These are phyloP conservation scores for Amphilophus citrinellus DNA, from an alignment of 2,113 vertebrate genomes.

Conservation along the genomic window DNA sequence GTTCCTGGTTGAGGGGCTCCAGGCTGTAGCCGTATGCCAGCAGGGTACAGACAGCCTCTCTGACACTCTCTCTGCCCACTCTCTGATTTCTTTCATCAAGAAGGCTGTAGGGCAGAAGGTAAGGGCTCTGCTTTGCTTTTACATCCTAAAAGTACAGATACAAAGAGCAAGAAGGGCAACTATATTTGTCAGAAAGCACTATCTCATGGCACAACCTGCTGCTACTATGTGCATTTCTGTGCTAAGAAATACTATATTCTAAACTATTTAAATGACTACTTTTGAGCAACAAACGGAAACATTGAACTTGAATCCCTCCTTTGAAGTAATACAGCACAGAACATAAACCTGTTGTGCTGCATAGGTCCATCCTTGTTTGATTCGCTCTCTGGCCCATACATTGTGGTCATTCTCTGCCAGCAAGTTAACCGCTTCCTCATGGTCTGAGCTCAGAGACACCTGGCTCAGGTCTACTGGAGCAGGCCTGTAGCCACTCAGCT, in stretches of 20 bases:
- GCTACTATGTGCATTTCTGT: neutral
- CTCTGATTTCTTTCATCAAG: slow-evolving; percentile 89
- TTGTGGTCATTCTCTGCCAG: slow-evolving; percentile 95
- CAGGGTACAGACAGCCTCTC: slow-evolving; percentile 88
- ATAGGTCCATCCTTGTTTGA: slow-evolving; percentile 94
- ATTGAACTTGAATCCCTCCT: neutral
- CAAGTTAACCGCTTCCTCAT: slow-evolving; percentile 89
- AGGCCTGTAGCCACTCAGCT: slow-evolving; percentile 91
- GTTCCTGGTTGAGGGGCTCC: slow-evolving; percentile 89
- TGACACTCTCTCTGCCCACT: slow-evolving; percentile 85
- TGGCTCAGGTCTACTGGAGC: slow-evolving; percentile 91
- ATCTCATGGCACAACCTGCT: neutral
- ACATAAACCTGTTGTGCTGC: slow-evolving; percentile 88
- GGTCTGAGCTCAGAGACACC: slow-evolving; percentile 85
- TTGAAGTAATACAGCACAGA: neutral
- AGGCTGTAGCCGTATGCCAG: slow-evolving; percentile 91
- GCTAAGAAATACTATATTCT: neutral
- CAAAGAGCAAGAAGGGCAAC: neutral
- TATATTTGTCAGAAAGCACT: neutral
- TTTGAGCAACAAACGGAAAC: neutral
- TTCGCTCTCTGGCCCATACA: slow-evolving; percentile 91
- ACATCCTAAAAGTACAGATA: slow-evolving; percentile 83
- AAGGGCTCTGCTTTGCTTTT: slow-evolving; percentile 90
- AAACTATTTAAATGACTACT: neutral
- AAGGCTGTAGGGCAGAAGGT: slow-evolving; percentile 90